These are phyloP conservation scores for Thalassaphorura encarpata DNA, from an alignment of 1,140 invertebrate genomes.

Conservation along the genomic window DNA sequence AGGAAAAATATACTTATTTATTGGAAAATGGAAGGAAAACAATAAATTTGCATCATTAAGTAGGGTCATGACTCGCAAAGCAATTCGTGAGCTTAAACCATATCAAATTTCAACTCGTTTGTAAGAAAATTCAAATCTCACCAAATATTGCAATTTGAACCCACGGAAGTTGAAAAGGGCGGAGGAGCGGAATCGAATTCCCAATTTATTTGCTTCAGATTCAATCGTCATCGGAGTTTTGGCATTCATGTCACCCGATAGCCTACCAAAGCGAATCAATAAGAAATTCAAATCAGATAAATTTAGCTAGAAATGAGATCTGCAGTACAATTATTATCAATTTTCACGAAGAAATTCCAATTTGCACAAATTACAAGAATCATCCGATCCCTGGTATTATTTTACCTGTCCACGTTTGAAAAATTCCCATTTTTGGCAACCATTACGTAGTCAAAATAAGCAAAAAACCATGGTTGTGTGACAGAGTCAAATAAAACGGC, in stretches of 20 bases:
- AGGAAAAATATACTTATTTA: no score
- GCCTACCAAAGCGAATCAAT: constrained; percentile 12
- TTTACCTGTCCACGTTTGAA: constrained; percentile 26
- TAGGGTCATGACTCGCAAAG: no score
- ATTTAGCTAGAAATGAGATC: no score
- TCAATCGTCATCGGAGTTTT: constrained; percentile 28
- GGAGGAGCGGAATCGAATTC: constrained; percentile 30
- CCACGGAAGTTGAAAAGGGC: constrained; percentile 31
- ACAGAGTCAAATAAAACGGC: constrained; percentile 27
- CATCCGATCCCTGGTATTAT: not conserved
- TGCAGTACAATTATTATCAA: no score
- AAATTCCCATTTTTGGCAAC: constrained; percentile 30
- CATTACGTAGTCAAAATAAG: constrained; percentile 32
- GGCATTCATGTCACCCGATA: constrained; percentile 29
- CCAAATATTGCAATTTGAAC: constrained; percentile 31
- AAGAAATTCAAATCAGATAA: not conserved
- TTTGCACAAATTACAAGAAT: no score
- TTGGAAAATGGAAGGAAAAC: no score
- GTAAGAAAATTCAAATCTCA: constrained; percentile 1
- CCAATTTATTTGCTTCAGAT: constrained; percentile 27
- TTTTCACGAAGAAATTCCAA: not conserved
- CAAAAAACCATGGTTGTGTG: constrained; percentile 33
- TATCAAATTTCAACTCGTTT: constrained; percentile 1
- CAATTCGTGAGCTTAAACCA: no score
- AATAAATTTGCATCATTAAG: no score